Percentiles rank a stretch among this genome's conserved stretches.
phyloP scores from a whole-genome alignment of 1,140 invertebrate genomes.

The Drosophila lini region DNA sequence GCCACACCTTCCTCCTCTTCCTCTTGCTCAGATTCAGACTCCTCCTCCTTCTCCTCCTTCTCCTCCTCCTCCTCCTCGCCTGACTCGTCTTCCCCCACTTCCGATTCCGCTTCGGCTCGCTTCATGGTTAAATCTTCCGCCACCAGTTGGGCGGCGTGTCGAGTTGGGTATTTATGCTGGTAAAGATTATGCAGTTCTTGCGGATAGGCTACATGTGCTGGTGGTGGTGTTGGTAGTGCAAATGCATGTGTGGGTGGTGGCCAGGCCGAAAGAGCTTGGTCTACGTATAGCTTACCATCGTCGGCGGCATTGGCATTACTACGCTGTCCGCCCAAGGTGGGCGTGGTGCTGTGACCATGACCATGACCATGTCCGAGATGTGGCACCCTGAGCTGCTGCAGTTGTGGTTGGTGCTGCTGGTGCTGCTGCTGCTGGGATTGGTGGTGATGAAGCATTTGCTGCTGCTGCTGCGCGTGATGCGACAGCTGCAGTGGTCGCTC shows the following conservation, averaged over 20 bases:
- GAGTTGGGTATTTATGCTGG: constrained; percentile 53
- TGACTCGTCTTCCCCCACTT: constrained; percentile 10
- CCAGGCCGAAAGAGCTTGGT: constrained; percentile 32
- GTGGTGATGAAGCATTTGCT: constrained; percentile 36
- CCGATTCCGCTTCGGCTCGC: constrained; percentile 15
- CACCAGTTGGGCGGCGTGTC: constrained; percentile 53
- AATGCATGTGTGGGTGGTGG: constrained; percentile 7
- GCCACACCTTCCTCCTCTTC: not conserved
- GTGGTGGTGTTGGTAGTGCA: constrained; percentile 39
- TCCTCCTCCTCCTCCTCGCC: not conserved
- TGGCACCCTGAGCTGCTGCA: constrained; percentile 36
- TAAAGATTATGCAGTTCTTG: constrained; percentile 34
- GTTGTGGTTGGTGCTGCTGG: constrained; percentile 6
- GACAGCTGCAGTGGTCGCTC: constrained; percentile 69
- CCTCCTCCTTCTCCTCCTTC: not conserved
- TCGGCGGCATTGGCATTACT: constrained; percentile 53
- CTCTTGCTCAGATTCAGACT: not conserved
- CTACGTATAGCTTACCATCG: constrained; percentile 73
- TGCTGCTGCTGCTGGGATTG: constrained; percentile 38
- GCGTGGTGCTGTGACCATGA: constrained; percentile 61
- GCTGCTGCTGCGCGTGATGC: constrained; percentile 44
- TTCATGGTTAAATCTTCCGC: constrained; percentile 66
- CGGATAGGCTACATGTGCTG: constrained; percentile 52
- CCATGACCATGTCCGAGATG: constrained; percentile 49
- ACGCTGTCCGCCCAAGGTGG: constrained; percentile 58